Conservation (phyloP, 2,888 invertebrate species). For the Syrphus vitripennis region DNA sequence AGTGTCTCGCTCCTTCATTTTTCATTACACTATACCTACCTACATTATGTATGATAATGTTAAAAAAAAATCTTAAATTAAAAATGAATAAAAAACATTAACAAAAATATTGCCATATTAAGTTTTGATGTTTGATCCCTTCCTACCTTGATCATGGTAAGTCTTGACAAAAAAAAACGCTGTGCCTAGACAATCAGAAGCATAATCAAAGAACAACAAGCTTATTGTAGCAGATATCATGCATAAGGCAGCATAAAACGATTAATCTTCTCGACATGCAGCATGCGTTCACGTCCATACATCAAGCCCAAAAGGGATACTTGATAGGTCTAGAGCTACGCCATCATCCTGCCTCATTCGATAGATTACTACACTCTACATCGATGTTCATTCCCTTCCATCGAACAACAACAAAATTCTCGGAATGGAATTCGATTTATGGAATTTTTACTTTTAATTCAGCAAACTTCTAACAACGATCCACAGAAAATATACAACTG, state of each 20-base stretch:
- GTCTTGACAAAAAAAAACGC: constrained; percentile 40
- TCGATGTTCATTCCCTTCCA: neutral
- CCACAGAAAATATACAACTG: constrained; percentile 31
- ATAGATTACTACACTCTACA: constrained; percentile 24
- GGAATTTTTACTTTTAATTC: constrained; percentile 69
- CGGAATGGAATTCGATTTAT: constrained; percentile 68
- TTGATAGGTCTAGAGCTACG: constrained; percentile 41
- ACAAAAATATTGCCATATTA: constrained; percentile 18
- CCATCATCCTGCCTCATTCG: constrained; percentile 8
- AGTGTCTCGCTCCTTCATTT: neutral
- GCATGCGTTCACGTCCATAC: constrained; percentile 69
- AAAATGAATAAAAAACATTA: neutral
- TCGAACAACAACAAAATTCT: constrained; percentile 59
- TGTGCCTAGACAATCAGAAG: constrained; percentile 7
- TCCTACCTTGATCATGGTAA: neutral
- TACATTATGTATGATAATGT: constrained; percentile 18
- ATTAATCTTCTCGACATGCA: constrained; percentile 69
- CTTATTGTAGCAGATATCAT: constrained; percentile 1
- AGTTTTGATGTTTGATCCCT: constrained; percentile 11
- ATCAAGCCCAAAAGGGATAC: constrained; percentile 64
- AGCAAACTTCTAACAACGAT: constrained; percentile 64
- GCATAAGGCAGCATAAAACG: constrained; percentile 35
- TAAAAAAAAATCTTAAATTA: neutral
- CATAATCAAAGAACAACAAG: constrained; percentile 13
- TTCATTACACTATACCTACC: neutral